Evolutionary conservation across 2,888 invertebrate species (phyloP).

Genomic region (Andrena bicolor): DNA sequence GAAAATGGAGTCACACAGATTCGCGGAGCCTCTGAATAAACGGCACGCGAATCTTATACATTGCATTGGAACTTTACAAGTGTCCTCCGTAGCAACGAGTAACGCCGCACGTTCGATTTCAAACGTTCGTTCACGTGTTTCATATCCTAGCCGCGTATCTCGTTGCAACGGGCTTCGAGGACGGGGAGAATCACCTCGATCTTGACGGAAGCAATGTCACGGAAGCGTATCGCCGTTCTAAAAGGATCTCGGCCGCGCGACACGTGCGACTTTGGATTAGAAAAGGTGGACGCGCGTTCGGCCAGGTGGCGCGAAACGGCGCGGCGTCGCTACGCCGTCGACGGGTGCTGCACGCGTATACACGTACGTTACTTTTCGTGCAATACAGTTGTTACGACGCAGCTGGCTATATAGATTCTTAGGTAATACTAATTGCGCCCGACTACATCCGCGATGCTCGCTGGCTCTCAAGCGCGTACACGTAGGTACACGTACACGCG

Average conservation of each 20-base stretch:
- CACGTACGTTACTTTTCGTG: slow-evolving; percentile 30
- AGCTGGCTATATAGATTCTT: slow-evolving; percentile 75
- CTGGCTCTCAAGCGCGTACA: slow-evolving; percentile 29
- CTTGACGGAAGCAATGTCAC: not conserved
- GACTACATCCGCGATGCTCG: slow-evolving; percentile 47
- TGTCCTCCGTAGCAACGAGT: no score
- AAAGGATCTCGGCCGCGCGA: slow-evolving; percentile 36
- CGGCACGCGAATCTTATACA: no score
- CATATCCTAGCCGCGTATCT: not conserved
- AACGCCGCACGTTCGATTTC: no score
- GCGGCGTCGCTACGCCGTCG: slow-evolving; percentile 60
- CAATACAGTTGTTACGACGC: slow-evolving; percentile 50
- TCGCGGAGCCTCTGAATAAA: no score
- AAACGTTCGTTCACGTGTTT: no score
- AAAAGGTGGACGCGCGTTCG: slow-evolving; percentile 74
- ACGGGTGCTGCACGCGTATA: slow-evolving; percentile 24
- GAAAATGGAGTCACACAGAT: no score
- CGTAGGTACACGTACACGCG: slow-evolving; percentile 35
- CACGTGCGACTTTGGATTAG: slow-evolving; percentile 62
- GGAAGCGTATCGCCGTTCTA: slow-evolving; percentile 21
- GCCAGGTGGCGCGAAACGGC: slow-evolving; percentile 73
- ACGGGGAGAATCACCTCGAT: not conserved
- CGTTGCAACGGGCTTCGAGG: not conserved
- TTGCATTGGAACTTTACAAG: no score
- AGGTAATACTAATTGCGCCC: slow-evolving; percentile 77